phyloP scores from a whole-genome alignment of 2,797 vertebrate species.

The Nannoperca australis region DNA sequence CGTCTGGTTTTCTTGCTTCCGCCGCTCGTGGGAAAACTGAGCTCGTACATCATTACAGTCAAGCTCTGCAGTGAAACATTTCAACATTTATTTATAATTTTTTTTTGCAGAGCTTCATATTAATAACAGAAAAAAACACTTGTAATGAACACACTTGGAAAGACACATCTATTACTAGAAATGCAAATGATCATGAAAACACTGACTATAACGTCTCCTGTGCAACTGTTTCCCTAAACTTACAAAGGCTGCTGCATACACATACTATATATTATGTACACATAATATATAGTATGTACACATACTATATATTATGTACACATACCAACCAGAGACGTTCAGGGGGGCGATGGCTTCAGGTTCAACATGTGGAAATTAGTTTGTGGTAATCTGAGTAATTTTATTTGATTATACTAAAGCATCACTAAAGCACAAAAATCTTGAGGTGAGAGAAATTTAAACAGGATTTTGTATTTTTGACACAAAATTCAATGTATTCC shows the following conservation, averaged over 20 bases:
- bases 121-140: constrained; percentile 9
- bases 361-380: background rate
- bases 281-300: no score
- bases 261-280: no score
- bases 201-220: background rate
- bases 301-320: no score
- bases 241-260: background rate
- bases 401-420: no score
- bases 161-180: background rate
- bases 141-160: constrained; percentile 7
- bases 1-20: constrained; percentile 37
- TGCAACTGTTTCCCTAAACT: background rate
- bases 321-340: background rate
- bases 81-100: background rate
- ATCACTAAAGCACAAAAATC: background rate
- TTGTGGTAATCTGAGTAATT: background rate
- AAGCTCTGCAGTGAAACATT: constrained; percentile 26
- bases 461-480: no score
- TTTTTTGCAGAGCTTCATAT: constrained; percentile 2
- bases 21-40: constrained; percentile 41
- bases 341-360: background rate
- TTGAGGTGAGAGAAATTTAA: no score
- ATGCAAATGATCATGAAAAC: background rate
- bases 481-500: no score
- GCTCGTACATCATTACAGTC: constrained; percentile 59